Evolutionary conservation across 1,140 invertebrate species (phyloP).

Genomic region (Scylla paramamosain): DNA sequence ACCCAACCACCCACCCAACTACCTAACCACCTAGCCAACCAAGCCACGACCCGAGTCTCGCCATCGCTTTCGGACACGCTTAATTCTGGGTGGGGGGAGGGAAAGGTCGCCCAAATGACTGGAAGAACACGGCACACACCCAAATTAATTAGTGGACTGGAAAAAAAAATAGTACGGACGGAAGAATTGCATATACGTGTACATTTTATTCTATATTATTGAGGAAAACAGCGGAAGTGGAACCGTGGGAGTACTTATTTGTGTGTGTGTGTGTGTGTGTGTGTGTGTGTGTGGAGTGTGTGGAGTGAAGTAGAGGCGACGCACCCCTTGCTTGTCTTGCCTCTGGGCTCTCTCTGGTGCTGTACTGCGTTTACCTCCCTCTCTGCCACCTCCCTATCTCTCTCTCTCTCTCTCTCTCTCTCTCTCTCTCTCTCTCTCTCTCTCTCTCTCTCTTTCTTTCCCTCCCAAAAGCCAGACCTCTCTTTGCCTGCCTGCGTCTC

Average conservation of each 20-base stretch:
- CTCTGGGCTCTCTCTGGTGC: too few species aligned
- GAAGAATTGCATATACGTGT: not conserved
- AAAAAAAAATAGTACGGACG: slow-evolving; percentile 18
- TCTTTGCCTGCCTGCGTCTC: not conserved
- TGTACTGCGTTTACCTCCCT: not conserved
- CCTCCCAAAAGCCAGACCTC: not conserved
- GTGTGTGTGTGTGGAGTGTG: not conserved
- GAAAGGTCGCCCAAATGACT: slow-evolving; percentile 68
- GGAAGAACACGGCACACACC: slow-evolving; percentile 69
- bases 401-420: too few species aligned
- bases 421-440: not conserved
- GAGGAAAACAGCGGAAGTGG: not conserved
- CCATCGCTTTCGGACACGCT: slow-evolving; percentile 62
- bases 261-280: not conserved
- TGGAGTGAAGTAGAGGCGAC: not conserved
- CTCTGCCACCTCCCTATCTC: not conserved
- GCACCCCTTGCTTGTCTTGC: not conserved
- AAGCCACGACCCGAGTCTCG: not conserved
- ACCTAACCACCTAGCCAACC: not conserved
- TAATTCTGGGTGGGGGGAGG: slow-evolving; percentile 50
- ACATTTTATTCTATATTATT: not conserved
- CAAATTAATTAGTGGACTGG: slow-evolving; percentile 69
- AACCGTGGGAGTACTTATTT: not conserved
- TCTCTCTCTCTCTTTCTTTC: not conserved
- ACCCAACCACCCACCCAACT: too few species aligned